phyloP scores from a whole-genome alignment of 2,888 invertebrate genomes.

The Lepeophtheirus nordmannii region DNA sequence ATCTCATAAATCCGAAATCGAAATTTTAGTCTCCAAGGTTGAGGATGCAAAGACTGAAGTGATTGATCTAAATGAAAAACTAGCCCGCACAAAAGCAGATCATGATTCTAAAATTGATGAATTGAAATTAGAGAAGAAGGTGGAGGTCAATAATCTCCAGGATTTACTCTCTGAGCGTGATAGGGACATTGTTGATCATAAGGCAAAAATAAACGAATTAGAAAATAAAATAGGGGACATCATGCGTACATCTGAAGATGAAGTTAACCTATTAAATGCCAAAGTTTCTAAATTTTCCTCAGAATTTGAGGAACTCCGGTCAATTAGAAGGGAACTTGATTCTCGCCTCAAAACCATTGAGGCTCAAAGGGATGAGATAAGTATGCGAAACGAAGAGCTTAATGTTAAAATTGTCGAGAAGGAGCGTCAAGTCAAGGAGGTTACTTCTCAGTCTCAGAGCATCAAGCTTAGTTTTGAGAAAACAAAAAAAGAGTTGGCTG shows the following conservation, averaged over 20 bases:
- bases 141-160: constrained; percentile 21
- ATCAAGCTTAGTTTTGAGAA: constrained; percentile 18
- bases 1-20: constrained; percentile 17
- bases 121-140: constrained; percentile 4
- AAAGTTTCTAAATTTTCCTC: constrained; percentile 12
- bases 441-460: constrained; percentile 9
- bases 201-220: constrained; percentile 7
- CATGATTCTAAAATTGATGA: constrained; percentile 21
- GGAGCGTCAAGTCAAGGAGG: constrained; percentile 16
- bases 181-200: constrained; percentile 12
- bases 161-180: constrained; percentile 18
- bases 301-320: constrained; percentile 16
- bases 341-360: neutral
- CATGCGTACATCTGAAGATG: neutral
- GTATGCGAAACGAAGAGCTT: constrained; percentile 11
- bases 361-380: constrained; percentile 8
- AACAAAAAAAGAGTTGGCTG: constrained; percentile 12
- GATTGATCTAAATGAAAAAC: constrained; percentile 14
- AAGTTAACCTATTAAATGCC: constrained; percentile 7
- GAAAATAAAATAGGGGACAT: neutral
- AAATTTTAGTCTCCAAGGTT: constrained; percentile 15
- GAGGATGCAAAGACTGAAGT: constrained; percentile 21
- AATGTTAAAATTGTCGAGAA: constrained; percentile 13
- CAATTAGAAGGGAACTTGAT: constrained; percentile 20
- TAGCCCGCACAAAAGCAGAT: constrained; percentile 13